Conservation (phyloP, 2,797 vertebrate genomes). For the Crax fasciolata region DNA sequence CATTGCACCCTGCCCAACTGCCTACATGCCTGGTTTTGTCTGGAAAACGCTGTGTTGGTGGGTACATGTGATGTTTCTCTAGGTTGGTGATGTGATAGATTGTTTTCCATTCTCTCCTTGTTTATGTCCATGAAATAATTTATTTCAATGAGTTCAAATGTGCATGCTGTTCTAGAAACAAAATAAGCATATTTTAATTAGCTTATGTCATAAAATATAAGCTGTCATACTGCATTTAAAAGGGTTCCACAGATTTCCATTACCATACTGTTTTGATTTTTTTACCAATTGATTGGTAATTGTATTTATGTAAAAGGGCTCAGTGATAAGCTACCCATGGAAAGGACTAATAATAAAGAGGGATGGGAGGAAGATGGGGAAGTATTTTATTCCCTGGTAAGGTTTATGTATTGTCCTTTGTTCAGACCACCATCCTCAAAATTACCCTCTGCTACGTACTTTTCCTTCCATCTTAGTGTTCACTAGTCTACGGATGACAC, state of each 20-base stretch:
- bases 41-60: background rate
- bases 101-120: background rate
- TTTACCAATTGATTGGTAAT: slow-evolving; percentile 3
- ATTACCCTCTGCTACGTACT: background rate
- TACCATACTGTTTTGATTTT: slow-evolving; percentile 36
- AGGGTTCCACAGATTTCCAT: slow-evolving; percentile 1
- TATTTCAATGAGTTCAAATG: slow-evolving; percentile 35
- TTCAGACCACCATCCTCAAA: background rate
- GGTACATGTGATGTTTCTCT: background rate
- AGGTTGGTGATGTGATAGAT: background rate
- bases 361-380: background rate
- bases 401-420: background rate
- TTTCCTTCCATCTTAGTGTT: background rate
- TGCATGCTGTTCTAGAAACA: background rate
- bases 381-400: background rate
- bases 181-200: slow-evolving; percentile 53
- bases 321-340: background rate
- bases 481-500: background rate
- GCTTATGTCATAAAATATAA: slow-evolving; percentile 41
- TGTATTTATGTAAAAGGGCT: slow-evolving; percentile 19
- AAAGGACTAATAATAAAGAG: background rate
- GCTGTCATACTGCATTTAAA: slow-evolving; percentile 49
- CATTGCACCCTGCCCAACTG: background rate
- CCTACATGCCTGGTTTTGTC: background rate
- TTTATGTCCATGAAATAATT: background rate